phyloP scores from a whole-genome alignment of 2,888 invertebrate genomes.

The Drosophila diplacantha region DNA sequence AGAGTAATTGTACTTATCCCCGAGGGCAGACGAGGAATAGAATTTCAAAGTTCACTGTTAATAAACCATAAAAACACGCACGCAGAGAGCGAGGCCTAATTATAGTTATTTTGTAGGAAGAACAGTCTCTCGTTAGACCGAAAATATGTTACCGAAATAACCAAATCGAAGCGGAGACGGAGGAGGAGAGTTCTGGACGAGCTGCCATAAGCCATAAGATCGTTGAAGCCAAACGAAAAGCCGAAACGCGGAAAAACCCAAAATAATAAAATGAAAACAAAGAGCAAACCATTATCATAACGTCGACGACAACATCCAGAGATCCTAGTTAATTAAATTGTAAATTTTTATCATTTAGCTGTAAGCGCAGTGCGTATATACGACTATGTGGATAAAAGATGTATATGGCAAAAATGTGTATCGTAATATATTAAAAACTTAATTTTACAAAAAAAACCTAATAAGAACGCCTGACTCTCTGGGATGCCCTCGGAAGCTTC shows the following conservation, averaged over 20 bases:
- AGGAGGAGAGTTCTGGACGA: constrained; percentile 27
- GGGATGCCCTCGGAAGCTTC: constrained; percentile 5
- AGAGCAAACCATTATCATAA: constrained; percentile 27
- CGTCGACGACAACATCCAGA: constrained; percentile 45
- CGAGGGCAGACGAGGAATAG: constrained; percentile 14
- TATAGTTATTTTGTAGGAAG: constrained; percentile 45
- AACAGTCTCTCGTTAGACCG: constrained; percentile 15
- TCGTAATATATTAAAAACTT: constrained; percentile 68
- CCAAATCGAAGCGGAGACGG: constrained; percentile 1
- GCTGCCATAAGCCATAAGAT: constrained; percentile 38
- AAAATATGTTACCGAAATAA: constrained; percentile 32
- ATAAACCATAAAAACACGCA: constrained; percentile 51
- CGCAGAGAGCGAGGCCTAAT: constrained; percentile 35
- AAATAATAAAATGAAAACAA: constrained; percentile 20
- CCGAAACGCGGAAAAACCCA: constrained; percentile 23
- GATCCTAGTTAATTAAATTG: constrained; percentile 71
- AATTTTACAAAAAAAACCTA: constrained; percentile 59
- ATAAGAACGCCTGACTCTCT: background rate
- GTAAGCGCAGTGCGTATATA: constrained; percentile 62
- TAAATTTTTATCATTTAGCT: constrained; percentile 69
- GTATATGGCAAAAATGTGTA: constrained; percentile 55
- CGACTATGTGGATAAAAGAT: constrained; percentile 40
- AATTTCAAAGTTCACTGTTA: constrained; percentile 64
- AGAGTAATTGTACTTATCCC: constrained; percentile 27
- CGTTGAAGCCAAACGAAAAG: constrained; percentile 42